Evolutionary conservation across 2,113 vertebrate species (phyloP).

Genomic region (Paradoxurus hermaphroditus): DNA sequence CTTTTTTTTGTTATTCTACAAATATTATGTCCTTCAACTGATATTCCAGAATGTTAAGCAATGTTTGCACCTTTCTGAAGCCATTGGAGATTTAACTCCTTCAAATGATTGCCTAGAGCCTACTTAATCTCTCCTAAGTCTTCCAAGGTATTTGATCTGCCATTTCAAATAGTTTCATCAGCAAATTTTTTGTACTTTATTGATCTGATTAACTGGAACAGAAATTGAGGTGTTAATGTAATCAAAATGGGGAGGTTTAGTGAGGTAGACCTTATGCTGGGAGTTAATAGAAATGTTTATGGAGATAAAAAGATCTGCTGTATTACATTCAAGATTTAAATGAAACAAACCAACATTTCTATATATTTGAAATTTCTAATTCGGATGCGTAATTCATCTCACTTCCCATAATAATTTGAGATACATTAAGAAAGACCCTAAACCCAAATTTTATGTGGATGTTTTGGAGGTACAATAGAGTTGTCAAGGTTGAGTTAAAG

Average conservation of each 20-base stretch:
- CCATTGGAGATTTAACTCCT: conserved; percentile 64
- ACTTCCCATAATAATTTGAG: neutral
- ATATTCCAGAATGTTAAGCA: conserved; percentile 71
- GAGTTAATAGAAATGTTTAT: neutral
- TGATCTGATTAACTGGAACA: conserved; percentile 77
- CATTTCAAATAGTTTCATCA: conserved; percentile 76
- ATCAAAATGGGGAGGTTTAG: neutral
- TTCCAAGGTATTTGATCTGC: conserved; percentile 76
- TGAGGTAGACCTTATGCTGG: neutral
- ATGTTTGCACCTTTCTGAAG: conserved; percentile 64
- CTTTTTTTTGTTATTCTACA: conserved; percentile 54
- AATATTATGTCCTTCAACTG: conserved; percentile 75
- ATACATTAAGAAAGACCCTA: neutral
- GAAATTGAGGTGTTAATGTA: conserved; percentile 45
- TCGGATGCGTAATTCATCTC: neutral
- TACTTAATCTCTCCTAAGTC: conserved; percentile 75
- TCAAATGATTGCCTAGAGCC: conserved; percentile 70
- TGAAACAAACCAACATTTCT: neutral
- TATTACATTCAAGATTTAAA: neutral
- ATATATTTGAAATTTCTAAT: neutral
- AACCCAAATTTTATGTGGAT: neutral
- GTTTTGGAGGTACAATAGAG: neutral
- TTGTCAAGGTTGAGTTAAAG: neutral
- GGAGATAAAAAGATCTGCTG: neutral
- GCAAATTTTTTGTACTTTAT: conserved; percentile 68